A percentile compares a stretch with the other conserved stretches of the same genome.
phyloP scores from a whole-genome alignment of 2,888 invertebrate species.

The Stenodema calcarata region DNA sequence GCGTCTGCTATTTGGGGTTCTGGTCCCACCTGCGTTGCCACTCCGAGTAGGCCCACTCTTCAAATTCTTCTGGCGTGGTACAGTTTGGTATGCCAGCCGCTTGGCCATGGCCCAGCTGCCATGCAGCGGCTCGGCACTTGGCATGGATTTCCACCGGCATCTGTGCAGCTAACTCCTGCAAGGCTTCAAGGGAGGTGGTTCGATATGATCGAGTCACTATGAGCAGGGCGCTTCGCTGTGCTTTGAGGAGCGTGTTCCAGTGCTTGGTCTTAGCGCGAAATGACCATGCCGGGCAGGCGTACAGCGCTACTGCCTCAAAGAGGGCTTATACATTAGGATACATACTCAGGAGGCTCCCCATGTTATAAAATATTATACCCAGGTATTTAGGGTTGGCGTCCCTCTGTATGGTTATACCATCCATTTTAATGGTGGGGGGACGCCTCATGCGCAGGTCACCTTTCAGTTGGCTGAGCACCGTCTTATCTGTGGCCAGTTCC shows the following conservation, averaged over 20 bases:
- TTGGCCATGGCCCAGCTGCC: too few species aligned
- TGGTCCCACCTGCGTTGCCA: neutral
- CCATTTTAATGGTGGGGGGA: neutral
- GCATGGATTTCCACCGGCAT: too few species aligned
- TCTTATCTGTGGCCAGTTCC: neutral
- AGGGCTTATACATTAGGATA: too few species aligned
- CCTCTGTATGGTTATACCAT: neutral
- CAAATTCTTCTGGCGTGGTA: too few species aligned
- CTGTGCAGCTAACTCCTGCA: neutral
- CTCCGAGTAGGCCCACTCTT: neutral
- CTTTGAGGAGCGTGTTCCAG: neutral
- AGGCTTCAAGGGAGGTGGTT: too few species aligned
- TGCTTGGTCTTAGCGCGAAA: too few species aligned
- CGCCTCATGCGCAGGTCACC: neutral
- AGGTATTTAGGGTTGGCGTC: too few species aligned
- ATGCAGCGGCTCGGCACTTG: too few species aligned
- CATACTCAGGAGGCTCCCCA: too few species aligned
- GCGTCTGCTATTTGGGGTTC: neutral
- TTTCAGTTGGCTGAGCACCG: neutral
- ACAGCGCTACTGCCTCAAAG: too few species aligned
- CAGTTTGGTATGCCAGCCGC: too few species aligned
- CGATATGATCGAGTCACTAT: neutral
- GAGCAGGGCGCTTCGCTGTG: neutral
- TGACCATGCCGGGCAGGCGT: neutral
- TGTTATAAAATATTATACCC: too few species aligned